These are phyloP conservation scores for Zosterops lateralis DNA, from an alignment of 2,113 vertebrate genomes.

Conservation along the genomic window DNA sequence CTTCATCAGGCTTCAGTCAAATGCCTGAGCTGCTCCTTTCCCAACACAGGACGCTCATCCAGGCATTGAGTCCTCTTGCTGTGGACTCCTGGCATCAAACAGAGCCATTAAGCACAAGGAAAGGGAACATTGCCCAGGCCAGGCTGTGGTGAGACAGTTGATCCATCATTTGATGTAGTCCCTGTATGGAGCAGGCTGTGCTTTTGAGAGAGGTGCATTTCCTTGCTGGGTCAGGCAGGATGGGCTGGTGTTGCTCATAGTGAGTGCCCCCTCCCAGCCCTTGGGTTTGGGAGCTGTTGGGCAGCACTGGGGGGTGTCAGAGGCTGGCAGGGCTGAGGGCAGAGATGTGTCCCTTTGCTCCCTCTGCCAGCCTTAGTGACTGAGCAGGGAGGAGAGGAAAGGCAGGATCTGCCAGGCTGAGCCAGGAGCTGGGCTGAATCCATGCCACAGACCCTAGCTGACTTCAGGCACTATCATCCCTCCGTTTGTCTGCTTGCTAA, in stretches of 20 bases:
- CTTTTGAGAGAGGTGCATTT: background rate
- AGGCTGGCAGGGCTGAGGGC: background rate
- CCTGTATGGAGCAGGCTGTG: background rate
- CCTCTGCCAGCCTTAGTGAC: background rate
- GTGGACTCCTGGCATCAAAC: background rate
- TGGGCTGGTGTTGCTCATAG: background rate
- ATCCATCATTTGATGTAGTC: background rate
- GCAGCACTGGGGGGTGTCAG: background rate
- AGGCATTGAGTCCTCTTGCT: background rate
- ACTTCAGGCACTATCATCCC: background rate
- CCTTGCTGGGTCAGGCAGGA: background rate
- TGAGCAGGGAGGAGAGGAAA: background rate
- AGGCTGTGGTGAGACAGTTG: background rate
- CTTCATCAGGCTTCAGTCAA: background rate
- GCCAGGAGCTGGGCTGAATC: background rate
- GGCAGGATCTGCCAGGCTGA: background rate
- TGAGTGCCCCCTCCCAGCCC: background rate
- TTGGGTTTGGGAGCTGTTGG: background rate
- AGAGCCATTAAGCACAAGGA: background rate
- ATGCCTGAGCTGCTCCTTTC: background rate
- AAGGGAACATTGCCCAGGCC: background rate
- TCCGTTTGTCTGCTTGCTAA: constrained; percentile 11
- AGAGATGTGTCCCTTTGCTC: background rate
- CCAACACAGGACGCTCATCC: background rate
- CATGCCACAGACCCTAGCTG: background rate